Evolutionary conservation across 2,888 invertebrate genomes (phyloP), one percentile per base, ranked within the genome.

Genomic region (Synanthedon tipuliformis): DNA sequence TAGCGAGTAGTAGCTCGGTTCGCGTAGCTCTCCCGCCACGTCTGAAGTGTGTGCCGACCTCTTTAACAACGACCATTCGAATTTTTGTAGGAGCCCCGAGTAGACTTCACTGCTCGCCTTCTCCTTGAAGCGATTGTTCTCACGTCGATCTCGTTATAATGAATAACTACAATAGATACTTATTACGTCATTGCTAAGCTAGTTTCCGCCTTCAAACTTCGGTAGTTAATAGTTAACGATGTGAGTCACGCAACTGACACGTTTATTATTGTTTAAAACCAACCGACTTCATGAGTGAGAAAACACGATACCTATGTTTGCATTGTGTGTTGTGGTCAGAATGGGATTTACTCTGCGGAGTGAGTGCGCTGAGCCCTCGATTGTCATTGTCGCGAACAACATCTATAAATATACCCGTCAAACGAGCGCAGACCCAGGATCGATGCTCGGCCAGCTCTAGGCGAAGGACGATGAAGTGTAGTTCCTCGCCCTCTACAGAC

Each of bases 151-250:
- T 80, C 71, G 66, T 77, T 80, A 75, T 79, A 82, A 82, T 81
- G 81, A 79, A 77, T 77, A 78, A 78, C 73, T 75, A 86, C 83
- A 83, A 86, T 82, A 34, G 34, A 34, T 34, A 76, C 79, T 76
- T 73, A 83, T 87, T 85, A 83, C 86, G 86, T 87, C 86, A 87
- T 76, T 77, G 68, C 74, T 72, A 72, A 75, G 76, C 78, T 65
- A 75, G 80, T 84, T 87, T 87, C 86, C 86, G 86, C 84, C 80
- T 84, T 81, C 69, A 73, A 78, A 77, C 73, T 83, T 86, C 73
- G 75, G 73, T 76, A 75, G 77, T 73, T 81, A 83, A 81, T 75
- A 75, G 77, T 73, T 81, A 83, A 81, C 76, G 68, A 80, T 69
- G 65, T 86, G 84, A 86, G 81, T 86, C 86, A 86, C 81, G 81